These are phyloP conservation scores for Dolichotis patagonum DNA, from an alignment of 2,113 vertebrate genomes.

Conservation along the genomic window DNA sequence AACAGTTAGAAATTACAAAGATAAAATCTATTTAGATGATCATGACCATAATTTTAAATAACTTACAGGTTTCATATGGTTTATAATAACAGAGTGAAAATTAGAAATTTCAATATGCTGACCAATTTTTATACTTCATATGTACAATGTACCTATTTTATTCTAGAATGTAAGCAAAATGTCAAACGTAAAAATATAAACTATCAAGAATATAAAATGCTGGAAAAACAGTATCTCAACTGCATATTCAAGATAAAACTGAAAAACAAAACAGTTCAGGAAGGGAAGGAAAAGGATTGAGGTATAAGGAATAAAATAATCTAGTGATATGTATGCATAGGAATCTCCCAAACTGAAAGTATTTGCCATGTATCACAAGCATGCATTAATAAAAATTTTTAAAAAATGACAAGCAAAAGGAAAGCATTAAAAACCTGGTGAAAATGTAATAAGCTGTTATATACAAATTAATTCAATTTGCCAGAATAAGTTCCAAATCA, in stretches of 20 bases:
- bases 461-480: conserved; percentile 2
- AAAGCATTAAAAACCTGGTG: background rate
- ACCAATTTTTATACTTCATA: background rate
- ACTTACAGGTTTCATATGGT: background rate
- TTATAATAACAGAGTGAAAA: background rate
- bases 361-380: background rate
- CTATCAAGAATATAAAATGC: background rate
- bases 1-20: background rate
- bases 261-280: background rate
- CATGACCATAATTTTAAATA: background rate
- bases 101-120: background rate
- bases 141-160: background rate
- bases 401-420: background rate
- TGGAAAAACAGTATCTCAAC: background rate
- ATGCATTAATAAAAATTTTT: background rate
- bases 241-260: background rate
- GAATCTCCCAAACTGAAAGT: background rate
- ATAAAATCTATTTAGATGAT: background rate
- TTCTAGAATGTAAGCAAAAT: background rate
- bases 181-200: background rate
- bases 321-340: background rate
- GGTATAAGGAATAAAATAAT: background rate
- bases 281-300: background rate
- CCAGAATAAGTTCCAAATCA: background rate
- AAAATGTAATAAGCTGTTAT: background rate